Percentiles rank a stretch among this genome's conserved stretches.
phyloP scores from a whole-genome alignment of 30 jellyfish, hydroid and myxozoan species.

The Hydra vulgaris region DNA sequence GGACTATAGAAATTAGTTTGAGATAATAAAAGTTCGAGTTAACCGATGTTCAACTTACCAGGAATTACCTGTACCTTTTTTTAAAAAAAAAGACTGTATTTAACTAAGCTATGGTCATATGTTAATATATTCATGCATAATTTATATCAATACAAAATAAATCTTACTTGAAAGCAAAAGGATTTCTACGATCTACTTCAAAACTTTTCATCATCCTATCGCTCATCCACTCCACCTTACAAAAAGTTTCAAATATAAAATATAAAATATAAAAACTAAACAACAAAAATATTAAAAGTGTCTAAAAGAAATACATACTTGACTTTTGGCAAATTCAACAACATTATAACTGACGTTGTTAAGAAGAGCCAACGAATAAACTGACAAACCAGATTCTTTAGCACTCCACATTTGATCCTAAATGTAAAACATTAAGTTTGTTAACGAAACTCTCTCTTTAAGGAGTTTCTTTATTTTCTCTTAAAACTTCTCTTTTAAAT shows the following conservation, averaged over 20 bases:
- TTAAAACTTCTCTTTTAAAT: too few species aligned
- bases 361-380: conserved; percentile 74
- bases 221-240: conserved; percentile 97
- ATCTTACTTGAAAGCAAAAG: conserved; percentile 77
- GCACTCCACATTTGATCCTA: conserved; percentile 95
- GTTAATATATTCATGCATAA: neutral
- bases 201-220: conserved; percentile 93
- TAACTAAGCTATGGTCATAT: too few species aligned
- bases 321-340: conserved; percentile 90
- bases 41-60: too few species aligned
- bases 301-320: conserved; percentile 20
- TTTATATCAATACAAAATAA: neutral
- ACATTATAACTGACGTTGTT: conserved; percentile 83
- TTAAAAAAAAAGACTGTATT: too few species aligned
- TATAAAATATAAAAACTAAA: neutral
- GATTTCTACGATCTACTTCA: conserved; percentile 76
- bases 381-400: conserved; percentile 79
- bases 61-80: too few species aligned
- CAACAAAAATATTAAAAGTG: neutral
- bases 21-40: too few species aligned
- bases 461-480: too few species aligned
- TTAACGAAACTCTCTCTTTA: neutral
- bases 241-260: neutral
- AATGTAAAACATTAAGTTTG: neutral
- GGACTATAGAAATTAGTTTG: too few species aligned